phyloP scores from a whole-genome alignment of 2,888 invertebrate genomes.

The Cylindroiulus punctatus region DNA sequence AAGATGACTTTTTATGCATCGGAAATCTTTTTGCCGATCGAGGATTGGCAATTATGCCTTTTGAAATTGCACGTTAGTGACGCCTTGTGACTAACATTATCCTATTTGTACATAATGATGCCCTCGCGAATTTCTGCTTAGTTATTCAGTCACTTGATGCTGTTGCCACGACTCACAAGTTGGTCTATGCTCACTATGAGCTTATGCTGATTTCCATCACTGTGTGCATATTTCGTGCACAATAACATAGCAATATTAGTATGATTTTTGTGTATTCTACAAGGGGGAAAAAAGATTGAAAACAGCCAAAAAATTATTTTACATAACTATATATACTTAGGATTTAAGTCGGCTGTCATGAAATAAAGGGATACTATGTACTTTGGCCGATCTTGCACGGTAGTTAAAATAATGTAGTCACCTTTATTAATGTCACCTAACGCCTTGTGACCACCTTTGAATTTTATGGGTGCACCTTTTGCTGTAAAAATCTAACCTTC shows the following conservation, averaged over 20 bases:
- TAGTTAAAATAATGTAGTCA: background rate
- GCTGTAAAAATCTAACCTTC: too few species aligned
- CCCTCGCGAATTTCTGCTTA: background rate
- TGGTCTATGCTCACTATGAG: background rate
- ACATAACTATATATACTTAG: background rate
- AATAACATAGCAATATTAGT: conserved; percentile 23
- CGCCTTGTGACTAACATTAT: background rate
- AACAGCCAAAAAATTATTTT: background rate
- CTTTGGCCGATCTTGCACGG: background rate
- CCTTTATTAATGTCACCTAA: background rate
- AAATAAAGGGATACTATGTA: background rate
- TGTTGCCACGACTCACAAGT: background rate
- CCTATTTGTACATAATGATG: conserved; percentile 25
- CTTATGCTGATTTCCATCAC: background rate
- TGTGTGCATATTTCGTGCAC: background rate
- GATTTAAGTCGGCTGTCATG: background rate
- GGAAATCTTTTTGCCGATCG: background rate
- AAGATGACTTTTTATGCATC: background rate
- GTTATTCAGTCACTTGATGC: background rate
- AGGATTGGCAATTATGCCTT: background rate
- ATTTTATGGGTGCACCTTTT: background rate
- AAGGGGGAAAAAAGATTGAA: background rate
- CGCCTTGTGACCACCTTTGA: background rate
- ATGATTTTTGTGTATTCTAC: background rate
- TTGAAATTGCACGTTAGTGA: background rate